Base-by-base conservation (phyloP, 2,888 invertebrate species). In the Cenopis cana region DNA sequence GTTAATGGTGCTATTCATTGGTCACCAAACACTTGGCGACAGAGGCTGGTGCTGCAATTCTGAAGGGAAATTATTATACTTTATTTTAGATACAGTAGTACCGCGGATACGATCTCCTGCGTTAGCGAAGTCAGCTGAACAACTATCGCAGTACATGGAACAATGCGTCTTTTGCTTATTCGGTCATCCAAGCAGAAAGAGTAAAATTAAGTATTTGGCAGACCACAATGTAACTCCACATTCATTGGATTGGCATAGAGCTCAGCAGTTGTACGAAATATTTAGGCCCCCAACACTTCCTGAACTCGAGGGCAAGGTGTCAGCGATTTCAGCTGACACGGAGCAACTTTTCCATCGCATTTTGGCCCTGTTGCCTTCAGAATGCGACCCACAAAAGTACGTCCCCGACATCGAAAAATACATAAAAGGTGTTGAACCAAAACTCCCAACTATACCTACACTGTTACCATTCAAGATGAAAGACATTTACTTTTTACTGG, bases 401-500 rank as follows among this genome's bases (percentile, higher is more conserved):
- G 88, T 95, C 0, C 92, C 94, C 11, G 94, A 95, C 74, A 93
- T 97, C 69, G 94, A 94, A 55, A 95, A 95, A 69, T 97, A 95
- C 80, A 95, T 97, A 49, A 94, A 95, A 78, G 96, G 96, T 0
- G 87, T 90, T 14, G 89, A 87, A 56, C 91, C 94, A 2, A 93
- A 93, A 64, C 82, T 95, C 73, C 96, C 96, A 0, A 81, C 80
- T 2, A 87, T 94, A n/a, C 92, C 91, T 49, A 88, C 91, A 69
- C 81, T 93, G 6, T 78, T 96, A 59, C 95, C 95, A 0, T 94
- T 93, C 75, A 94, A 95, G 84, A 94, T 96, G 81, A 94, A 95
- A 49, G 96, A 96, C 66, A 95, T 98, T 71, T 99, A 97, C 86
- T 99, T 98, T 84, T 91, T 99, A n/a, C 89, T 99, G 29, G 99